Percentiles rank a stretch among this genome's conserved stretches.
Evolutionary conservation across 1,140 invertebrate species (phyloP).

Genomic region (Tetramorium simillimum): DNA sequence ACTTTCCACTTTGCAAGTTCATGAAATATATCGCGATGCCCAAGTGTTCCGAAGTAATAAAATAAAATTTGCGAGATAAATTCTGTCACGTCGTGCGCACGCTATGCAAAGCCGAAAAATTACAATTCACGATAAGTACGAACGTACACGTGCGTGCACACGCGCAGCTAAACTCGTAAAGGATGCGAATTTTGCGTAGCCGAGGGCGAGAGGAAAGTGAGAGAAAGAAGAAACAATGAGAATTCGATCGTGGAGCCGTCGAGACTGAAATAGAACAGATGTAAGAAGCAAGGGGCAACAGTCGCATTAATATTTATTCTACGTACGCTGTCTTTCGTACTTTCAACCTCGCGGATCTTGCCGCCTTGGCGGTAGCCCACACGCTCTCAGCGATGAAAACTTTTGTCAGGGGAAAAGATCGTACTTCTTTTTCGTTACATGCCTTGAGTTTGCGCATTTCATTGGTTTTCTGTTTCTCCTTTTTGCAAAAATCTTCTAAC

Average conservation of each 20-base stretch:
- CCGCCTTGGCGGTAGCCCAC: background rate
- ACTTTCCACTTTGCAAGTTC: slow-evolving; percentile 15
- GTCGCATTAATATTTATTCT: slow-evolving; percentile 77
- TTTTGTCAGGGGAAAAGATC: slow-evolving; percentile 28
- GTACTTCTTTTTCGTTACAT: slow-evolving; percentile 11
- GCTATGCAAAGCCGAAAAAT: slow-evolving; percentile 57
- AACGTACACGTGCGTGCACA: background rate
- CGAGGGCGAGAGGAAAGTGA: slow-evolving; percentile 14
- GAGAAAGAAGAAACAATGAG: slow-evolving; percentile 69
- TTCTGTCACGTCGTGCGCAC: slow-evolving; percentile 16
- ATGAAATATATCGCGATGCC: slow-evolving; percentile 7
- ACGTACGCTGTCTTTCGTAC: slow-evolving; percentile 45
- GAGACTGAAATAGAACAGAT: slow-evolving; percentile 50
- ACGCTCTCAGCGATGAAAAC: slow-evolving; percentile 54
- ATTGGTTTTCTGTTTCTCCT: background rate
- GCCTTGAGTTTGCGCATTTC: background rate
- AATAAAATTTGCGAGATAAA: slow-evolving; percentile 46
- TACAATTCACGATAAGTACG: slow-evolving; percentile 62
- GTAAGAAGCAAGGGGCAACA: slow-evolving; percentile 38
- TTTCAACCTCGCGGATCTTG: slow-evolving; percentile 17
- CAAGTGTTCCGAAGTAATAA: slow-evolving; percentile 8
- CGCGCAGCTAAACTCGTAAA: background rate
- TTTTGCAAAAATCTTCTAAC: background rate
- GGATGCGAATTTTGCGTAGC: slow-evolving; percentile 50
- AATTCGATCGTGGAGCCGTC: slow-evolving; percentile 52